These are phyloP conservation scores for Borostomias antarcticus DNA, from an alignment of 2,797 vertebrate species.

Conservation along the genomic window DNA sequence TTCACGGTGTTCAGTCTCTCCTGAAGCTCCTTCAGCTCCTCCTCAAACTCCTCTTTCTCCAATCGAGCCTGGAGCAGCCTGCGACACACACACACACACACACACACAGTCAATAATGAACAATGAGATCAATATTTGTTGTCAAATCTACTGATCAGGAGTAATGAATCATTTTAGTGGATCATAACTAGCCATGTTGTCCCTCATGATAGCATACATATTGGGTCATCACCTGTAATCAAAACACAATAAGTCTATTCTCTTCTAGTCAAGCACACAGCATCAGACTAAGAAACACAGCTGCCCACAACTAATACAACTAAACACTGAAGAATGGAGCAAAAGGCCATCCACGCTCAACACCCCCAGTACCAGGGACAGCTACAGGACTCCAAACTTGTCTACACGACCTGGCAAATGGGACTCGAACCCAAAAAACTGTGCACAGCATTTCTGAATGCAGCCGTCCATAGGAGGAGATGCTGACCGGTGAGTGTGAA, in stretches of 20 bases:
- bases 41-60: slow-evolving; percentile 93
- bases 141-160: slow-evolving; percentile 19
- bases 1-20: slow-evolving; percentile 75
- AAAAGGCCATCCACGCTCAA: slow-evolving; percentile 19
- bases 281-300: not conserved
- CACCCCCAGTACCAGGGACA: slow-evolving; percentile 39
- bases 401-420: too few species aligned
- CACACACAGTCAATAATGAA: slow-evolving; percentile 4
- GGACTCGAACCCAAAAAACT: too few species aligned
- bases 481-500: too few species aligned
- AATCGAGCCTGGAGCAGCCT: slow-evolving; percentile 88
- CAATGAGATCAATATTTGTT: not conserved
- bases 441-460: too few species aligned
- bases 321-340: too few species aligned
- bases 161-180: slow-evolving; percentile 9
- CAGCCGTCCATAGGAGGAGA: too few species aligned
- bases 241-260: too few species aligned
- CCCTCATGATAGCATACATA: too few species aligned
- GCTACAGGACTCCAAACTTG: too few species aligned
- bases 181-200: too few species aligned
- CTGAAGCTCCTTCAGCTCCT: slow-evolving; percentile 85
- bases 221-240: not conserved
- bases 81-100: slow-evolving; percentile 29
- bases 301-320: not conserved
- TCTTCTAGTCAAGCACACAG: not conserved